Evolutionary conservation across 2,888 invertebrate genomes (phyloP).

Genomic region (Spialia ferax): DNA sequence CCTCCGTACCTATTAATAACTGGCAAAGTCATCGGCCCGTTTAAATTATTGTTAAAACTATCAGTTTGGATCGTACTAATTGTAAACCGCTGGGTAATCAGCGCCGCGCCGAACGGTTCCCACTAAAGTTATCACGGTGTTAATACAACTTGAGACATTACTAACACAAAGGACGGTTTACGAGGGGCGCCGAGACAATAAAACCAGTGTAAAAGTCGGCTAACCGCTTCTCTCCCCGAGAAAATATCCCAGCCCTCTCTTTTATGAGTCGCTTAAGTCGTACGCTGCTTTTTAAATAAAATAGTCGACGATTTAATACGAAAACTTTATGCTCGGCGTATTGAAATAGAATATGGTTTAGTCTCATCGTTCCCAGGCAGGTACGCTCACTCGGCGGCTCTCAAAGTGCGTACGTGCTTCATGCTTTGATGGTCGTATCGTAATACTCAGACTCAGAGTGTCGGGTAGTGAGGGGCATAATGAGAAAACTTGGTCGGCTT

Average conservation of each 20-base stretch:
- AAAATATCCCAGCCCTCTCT: constrained; percentile 69
- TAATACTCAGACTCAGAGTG: constrained; percentile 69
- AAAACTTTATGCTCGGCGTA: constrained; percentile 58
- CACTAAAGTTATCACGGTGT: constrained; percentile 77
- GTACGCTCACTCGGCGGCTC: constrained; percentile 1
- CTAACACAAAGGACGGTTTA: constrained; percentile 75
- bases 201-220: constrained; percentile 82
- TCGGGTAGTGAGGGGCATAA: constrained; percentile 72
- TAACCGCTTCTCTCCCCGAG: constrained; percentile 71
- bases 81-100: constrained; percentile 64
- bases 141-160: constrained; percentile 80
- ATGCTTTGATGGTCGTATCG: constrained; percentile 62
- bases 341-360: constrained; percentile 60
- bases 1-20: constrained; percentile 69
- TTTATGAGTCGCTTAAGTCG: constrained; percentile 75
- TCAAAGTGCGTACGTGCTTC: constrained; percentile 59
- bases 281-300: constrained; percentile 71
- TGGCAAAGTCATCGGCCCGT: constrained; percentile 66
- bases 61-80: constrained; percentile 69
- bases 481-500: constrained; percentile 80
- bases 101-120: constrained; percentile 55
- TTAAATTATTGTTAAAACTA: constrained; percentile 80
- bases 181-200: constrained; percentile 77
- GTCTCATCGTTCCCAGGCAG: constrained; percentile 6
- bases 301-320: constrained; percentile 58